A percentile compares a stretch with the other conserved stretches of the same genome.
phyloP scores from a whole-genome alignment of 2,113 vertebrate species.

The Poeciliopsis retropinna region DNA sequence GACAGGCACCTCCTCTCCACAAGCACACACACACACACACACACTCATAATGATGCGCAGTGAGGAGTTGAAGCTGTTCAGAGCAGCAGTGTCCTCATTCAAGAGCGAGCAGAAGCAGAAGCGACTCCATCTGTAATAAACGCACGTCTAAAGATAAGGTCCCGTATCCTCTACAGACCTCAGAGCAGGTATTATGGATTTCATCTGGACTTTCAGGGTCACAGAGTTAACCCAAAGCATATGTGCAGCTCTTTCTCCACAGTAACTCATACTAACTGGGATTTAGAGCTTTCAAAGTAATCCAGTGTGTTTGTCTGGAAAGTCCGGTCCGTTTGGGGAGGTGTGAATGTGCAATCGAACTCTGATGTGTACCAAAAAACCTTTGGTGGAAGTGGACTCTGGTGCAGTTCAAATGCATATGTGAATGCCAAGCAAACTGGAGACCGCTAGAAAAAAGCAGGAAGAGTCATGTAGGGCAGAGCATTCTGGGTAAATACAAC shows the following conservation, averaged over 20 bases:
- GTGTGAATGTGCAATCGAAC: too few relatives aligned
- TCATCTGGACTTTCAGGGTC: constrained; percentile 33
- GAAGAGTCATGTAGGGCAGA: too few relatives aligned
- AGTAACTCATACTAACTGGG: constrained; percentile 14
- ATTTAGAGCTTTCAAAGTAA: constrained; percentile 28
- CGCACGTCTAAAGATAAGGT: constrained; percentile 3
- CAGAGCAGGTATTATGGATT: constrained; percentile 3
- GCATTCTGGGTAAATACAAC: too few relatives aligned
- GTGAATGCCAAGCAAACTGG: too few relatives aligned
- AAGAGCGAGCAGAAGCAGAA: background rate
- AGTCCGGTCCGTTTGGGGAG: too few relatives aligned
- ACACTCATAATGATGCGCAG: background rate
- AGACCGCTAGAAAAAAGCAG: too few relatives aligned
- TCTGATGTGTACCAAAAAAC: too few relatives aligned
- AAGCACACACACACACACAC: background rate
- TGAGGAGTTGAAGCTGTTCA: background rate
- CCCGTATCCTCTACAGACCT: constrained; percentile 12
- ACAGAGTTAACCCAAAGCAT: constrained; percentile 36
- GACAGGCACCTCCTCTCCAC: constrained; percentile 42
- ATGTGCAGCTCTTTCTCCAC: constrained; percentile 17
- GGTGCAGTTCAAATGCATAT: too few relatives aligned
- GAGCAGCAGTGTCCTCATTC: constrained; percentile 28
- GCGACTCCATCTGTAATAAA: background rate
- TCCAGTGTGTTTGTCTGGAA: too few relatives aligned
- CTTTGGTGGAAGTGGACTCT: too few relatives aligned